These are phyloP conservation scores for Nasonovia ribisnigri DNA, from an alignment of 2,888 invertebrate species.

Conservation along the genomic window DNA sequence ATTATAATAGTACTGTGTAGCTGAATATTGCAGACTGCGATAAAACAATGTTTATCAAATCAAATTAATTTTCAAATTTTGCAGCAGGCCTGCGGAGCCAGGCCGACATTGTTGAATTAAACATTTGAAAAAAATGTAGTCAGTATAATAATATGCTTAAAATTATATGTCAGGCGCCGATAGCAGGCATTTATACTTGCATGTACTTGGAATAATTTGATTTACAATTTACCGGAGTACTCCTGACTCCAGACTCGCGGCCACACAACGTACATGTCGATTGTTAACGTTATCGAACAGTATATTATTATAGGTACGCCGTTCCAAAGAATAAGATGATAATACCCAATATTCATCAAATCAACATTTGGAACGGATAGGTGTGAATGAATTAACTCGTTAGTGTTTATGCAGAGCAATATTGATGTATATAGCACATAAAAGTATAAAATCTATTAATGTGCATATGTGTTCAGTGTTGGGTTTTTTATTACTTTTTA, in stretches of 20 bases:
- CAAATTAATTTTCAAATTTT: neutral
- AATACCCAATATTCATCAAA: too few species aligned
- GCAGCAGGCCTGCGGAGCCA: too few species aligned
- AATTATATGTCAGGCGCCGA: neutral
- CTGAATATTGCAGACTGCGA: neutral
- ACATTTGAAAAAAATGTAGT: neutral
- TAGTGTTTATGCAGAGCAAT: too few species aligned
- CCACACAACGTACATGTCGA: neutral
- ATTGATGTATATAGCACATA: too few species aligned
- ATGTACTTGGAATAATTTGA: neutral
- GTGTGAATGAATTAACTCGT: too few species aligned
- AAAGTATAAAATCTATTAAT: neutral
- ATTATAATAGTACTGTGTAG: neutral
- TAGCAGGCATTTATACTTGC: neutral
- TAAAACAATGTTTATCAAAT: too few species aligned
- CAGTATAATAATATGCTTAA: neutral
- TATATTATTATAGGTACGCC: too few species aligned
- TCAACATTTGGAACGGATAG: too few species aligned
- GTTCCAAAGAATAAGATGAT: too few species aligned
- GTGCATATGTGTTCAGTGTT: neutral
- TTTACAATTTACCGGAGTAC: neutral
- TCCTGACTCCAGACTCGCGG: neutral
- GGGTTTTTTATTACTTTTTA: neutral
- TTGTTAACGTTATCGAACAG: too few species aligned
- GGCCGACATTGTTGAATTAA: too few species aligned